Base-by-base conservation (phyloP, 1,140 invertebrate genomes). In the Polypedilum vanderplanki region DNA sequence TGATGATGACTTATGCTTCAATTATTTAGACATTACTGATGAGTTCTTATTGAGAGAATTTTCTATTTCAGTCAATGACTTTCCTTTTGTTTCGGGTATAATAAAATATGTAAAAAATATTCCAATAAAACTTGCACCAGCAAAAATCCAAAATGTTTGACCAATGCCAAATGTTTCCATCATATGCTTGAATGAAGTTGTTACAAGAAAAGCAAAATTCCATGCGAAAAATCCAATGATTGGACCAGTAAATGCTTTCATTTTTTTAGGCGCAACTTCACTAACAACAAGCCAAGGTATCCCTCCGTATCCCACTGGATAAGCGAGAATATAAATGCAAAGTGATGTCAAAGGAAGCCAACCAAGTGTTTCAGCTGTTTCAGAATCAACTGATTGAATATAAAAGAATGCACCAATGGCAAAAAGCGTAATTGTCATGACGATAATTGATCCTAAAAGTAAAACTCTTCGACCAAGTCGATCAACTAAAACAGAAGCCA, bases 1-100 rank as follows among this genome's bases (percentile, higher is more conserved):
- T 70, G 17, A 70, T 70, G 65, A 70, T 70, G 65, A 70, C 20
- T 20, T 57, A 57, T 1, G 46, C 46, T 12, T n/a, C 46, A 57
- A 57, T 57, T 57, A 57, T 57, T 57, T 57, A 57, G n/a, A n/a
- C 46, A 57, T 57, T 57, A 57, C n/a, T 15, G 4, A n/a, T 15
- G 41, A 57, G 1, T 15, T 57, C n/a, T 57, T 57, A 15, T 15
- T 12, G 0, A 57, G 46, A 1, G 15, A 12, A 57, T 57, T 57
- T n/a, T 57, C 46, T 57, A 98, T 95, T 81, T 96, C 90, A 70
- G 93, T 88, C 15, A 92, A 84, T 22, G 86, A 90, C 81, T 93
- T 94, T 2, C 95, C 95, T 81, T 95, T 96, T 0, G 96, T 98
- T 86, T 98, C 96, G 0, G 93, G 93, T 9, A 98, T 86, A 33